Conservation (phyloP, 2,797 vertebrate genomes). For the Pterois miles region DNA sequence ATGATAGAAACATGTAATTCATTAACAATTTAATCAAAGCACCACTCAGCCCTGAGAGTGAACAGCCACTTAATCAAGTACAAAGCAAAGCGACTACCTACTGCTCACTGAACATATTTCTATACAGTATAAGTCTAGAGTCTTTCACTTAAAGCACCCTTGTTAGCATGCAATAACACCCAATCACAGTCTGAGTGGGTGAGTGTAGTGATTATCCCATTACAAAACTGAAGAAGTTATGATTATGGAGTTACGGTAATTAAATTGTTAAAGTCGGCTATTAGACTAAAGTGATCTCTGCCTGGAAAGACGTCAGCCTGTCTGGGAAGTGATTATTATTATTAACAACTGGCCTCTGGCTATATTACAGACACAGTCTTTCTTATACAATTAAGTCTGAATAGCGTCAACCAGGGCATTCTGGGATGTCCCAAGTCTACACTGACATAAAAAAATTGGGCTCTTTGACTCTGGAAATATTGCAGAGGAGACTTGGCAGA, state of each 20-base stretch:
- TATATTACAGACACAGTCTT: neutral
- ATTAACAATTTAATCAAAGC: neutral
- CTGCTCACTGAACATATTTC: neutral
- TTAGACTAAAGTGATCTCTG: neutral
- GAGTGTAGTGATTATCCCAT: neutral
- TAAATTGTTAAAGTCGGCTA: neutral
- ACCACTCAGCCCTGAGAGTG: neutral
- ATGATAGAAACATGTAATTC: neutral
- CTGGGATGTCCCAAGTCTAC: neutral
- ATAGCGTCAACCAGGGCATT: neutral
- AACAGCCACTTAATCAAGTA: neutral
- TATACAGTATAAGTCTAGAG: neutral
- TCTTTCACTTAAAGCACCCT: neutral
- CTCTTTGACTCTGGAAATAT: neutral
- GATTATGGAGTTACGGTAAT: neutral
- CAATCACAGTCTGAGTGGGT: neutral
- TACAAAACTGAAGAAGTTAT: neutral
- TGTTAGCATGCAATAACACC: neutral
- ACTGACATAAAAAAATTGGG: neutral
- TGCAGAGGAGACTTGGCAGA: neutral
- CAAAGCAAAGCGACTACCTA: neutral
- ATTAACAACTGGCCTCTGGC: neutral
- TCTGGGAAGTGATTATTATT: constrained; percentile 4
- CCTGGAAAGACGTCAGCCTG: neutral
- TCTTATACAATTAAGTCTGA: neutral